These are phyloP conservation scores for Plagodis pulveraria DNA, from an alignment of 2,888 invertebrate genomes.

Conservation along the genomic window DNA sequence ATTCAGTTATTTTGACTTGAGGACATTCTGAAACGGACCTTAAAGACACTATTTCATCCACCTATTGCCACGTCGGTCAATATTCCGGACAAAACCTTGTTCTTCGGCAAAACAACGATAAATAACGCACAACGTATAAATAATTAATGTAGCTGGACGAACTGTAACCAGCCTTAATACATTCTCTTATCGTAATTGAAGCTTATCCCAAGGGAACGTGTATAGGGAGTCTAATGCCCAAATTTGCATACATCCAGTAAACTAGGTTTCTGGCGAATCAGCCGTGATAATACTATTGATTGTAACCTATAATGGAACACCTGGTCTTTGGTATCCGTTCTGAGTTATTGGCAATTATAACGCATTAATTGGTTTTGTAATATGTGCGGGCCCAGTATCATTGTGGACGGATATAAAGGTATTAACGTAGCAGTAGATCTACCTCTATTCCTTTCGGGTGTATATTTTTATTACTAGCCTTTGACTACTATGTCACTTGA, in stretches of 20 bases:
- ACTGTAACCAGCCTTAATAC: constrained; percentile 13
- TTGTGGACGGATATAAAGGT: too few relatives aligned
- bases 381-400: too few relatives aligned
- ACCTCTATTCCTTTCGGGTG: too few relatives aligned
- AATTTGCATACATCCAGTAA: constrained; percentile 29
- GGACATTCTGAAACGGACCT: too few relatives aligned
- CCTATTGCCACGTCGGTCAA: constrained; percentile 1
- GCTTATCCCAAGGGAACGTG: constrained; percentile 22
- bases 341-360: too few relatives aligned
- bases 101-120: constrained; percentile 24
- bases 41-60: too few relatives aligned
- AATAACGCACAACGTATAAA: constrained; percentile 25
- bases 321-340: too few relatives aligned
- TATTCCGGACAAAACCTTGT: constrained; percentile 12
- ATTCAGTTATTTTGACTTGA: too few relatives aligned
- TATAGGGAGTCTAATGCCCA: constrained; percentile 20
- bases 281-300: constrained; percentile 19
- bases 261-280: constrained; percentile 12
- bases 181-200: constrained; percentile 31
- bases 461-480: too few relatives aligned
- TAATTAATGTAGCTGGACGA: constrained; percentile 17
- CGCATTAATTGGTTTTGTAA: too few relatives aligned
- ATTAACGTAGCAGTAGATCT: too few relatives aligned
- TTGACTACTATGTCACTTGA: too few relatives aligned
- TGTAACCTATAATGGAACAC: background rate